Percentiles rank a stretch among this genome's conserved stretches.
Evolutionary conservation across 2,113 vertebrate species (phyloP).

Genomic region (Tylochromis polylepis): DNA sequence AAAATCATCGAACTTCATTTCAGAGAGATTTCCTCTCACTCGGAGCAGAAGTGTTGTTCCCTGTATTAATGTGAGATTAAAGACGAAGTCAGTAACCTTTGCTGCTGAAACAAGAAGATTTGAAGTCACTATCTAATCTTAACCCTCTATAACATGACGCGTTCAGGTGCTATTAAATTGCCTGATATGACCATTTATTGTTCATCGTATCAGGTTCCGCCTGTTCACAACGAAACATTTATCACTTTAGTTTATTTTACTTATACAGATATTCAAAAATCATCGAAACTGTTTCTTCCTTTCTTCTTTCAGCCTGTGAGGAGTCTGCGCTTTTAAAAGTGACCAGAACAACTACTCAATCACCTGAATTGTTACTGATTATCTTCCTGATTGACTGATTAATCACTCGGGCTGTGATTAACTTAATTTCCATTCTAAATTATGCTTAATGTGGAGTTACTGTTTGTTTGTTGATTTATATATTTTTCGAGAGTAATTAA

Average conservation of each 20-base stretch:
- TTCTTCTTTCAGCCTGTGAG: no score
- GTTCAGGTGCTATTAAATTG: neutral
- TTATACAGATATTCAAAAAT: neutral
- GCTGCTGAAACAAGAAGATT: neutral
- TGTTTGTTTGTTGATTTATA: neutral
- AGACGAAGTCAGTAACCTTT: neutral
- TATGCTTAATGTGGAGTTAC: neutral
- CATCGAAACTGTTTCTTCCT: neutral
- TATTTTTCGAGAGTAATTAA: neutral
- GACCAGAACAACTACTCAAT: neutral
- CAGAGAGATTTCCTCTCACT: neutral
- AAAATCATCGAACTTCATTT: neutral
- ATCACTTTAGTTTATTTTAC: neutral
- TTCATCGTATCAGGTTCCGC: neutral
- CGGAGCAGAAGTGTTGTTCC: neutral
- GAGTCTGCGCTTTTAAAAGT: neutral
- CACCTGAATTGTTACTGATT: rapidly evolving
- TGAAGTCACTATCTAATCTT: neutral
- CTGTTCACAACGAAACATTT: no score
- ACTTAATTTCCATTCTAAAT: neutral
- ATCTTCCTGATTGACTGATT: neutral
- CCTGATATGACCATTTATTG: neutral
- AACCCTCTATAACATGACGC: no score
- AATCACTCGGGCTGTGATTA: neutral
- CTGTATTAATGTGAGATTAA: neutral